These are phyloP conservation scores for Festucalex cinctus DNA, from an alignment of 2,113 vertebrate species.

Conservation along the genomic window DNA sequence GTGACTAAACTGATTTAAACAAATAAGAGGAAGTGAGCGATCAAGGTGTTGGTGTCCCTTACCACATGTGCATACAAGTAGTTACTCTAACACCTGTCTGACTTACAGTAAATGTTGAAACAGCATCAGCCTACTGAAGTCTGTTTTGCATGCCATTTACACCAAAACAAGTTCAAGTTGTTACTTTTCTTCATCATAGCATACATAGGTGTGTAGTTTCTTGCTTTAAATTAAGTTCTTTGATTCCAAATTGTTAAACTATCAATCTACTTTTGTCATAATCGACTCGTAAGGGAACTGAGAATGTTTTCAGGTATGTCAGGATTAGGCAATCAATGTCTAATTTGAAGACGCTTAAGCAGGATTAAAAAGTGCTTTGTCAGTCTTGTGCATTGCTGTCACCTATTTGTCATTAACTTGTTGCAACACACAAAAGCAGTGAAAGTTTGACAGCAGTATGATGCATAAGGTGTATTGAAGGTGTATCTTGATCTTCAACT, in stretches of 20 bases:
- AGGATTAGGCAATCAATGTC: background rate
- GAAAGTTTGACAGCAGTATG: background rate
- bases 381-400: constrained; percentile 15
- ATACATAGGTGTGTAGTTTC: background rate
- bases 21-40: constrained; percentile 10
- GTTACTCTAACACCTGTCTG: constrained; percentile 1
- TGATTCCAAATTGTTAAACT: background rate
- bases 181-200: background rate
- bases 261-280: background rate
- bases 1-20: constrained; percentile 18
- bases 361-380: background rate
- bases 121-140: background rate
- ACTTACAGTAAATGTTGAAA: constrained; percentile 1
- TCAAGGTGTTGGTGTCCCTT: background rate
- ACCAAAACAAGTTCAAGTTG: background rate
- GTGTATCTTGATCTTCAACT: background rate
- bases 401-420: background rate
- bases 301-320: background rate
- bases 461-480: background rate
- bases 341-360: background rate
- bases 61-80: background rate
- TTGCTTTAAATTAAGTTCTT: background rate
- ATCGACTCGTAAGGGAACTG: background rate
- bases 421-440: background rate
- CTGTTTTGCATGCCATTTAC: background rate